phyloP scores from a whole-genome alignment of 2,113 vertebrate genomes.

The Crotalus tigris region DNA sequence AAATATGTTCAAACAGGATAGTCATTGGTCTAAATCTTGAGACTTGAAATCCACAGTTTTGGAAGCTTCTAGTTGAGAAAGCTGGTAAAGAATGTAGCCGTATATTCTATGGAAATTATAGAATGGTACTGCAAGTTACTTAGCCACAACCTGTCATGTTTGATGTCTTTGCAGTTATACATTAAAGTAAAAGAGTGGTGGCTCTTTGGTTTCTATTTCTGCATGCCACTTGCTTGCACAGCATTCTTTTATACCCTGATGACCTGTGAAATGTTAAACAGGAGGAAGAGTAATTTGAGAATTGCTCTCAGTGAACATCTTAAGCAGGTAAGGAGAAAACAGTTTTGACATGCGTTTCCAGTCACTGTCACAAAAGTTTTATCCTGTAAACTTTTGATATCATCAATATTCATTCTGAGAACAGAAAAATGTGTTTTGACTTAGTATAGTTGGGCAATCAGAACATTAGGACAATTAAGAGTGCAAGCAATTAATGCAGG shows the following conservation, averaged over 20 bases:
- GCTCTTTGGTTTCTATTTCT: slow-evolving; percentile 97
- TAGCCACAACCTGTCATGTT: neutral
- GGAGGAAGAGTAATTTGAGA: slow-evolving; percentile 89
- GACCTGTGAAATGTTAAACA: slow-evolving; percentile 95
- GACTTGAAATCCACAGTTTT: neutral
- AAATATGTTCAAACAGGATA: neutral
- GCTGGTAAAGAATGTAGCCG: neutral
- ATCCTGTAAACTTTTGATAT: slow-evolving; percentile 3
- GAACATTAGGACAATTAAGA: slow-evolving; percentile 30
- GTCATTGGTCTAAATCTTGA: neutral
- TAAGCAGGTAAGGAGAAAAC: slow-evolving; percentile 81
- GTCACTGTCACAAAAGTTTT: neutral
- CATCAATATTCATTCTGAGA: slow-evolving; percentile 14
- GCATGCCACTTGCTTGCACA: slow-evolving; percentile 86
- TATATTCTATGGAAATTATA: neutral
- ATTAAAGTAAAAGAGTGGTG: slow-evolving; percentile 89
- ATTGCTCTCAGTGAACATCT: slow-evolving; percentile 96
- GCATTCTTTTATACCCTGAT: slow-evolving; percentile 93
- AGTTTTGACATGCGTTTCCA: neutral
- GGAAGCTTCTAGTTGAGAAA: neutral
- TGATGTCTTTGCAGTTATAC: slow-evolving; percentile 78
- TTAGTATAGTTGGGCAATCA: slow-evolving; percentile 20
- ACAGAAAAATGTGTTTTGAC: slow-evolving; percentile 27
- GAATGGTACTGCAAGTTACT: neutral
- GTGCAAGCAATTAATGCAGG: slow-evolving; percentile 5